Conservation (phyloP, 2,113 vertebrate species). For the Irena cyanogastra region DNA sequence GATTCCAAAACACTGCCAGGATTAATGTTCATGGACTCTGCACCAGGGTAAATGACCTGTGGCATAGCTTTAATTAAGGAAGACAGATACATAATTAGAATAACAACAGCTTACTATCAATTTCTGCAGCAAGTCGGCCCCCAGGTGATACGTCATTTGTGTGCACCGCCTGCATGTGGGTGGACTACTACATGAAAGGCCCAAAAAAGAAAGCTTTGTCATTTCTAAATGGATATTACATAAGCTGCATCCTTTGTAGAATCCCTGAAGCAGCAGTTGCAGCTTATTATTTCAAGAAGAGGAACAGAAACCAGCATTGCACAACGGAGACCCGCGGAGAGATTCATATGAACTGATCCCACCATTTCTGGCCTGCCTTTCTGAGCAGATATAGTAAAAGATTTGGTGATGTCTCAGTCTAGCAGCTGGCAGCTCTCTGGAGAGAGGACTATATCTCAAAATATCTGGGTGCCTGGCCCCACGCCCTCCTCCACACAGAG, state of each 20-base stretch:
- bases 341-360: background rate
- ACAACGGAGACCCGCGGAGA: background rate
- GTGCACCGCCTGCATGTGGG: constrained; percentile 41
- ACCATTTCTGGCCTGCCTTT: background rate
- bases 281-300: constrained; percentile 5
- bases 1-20: constrained; percentile 37
- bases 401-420: background rate
- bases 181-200: constrained; percentile 60
- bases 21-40: constrained; percentile 34
- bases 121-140: constrained; percentile 41
- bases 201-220: constrained; percentile 54
- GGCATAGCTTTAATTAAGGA: constrained; percentile 59
- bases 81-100: constrained; percentile 50
- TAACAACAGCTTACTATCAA: constrained; percentile 44
- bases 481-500: background rate
- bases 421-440: background rate
- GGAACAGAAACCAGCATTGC: constrained; percentile 46
- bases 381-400: background rate
- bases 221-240: constrained; percentile 55
- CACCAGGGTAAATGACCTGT: constrained; percentile 52
- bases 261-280: constrained; percentile 54
- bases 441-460: background rate
- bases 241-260: constrained; percentile 38
- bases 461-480: background rate
- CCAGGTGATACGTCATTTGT: constrained; percentile 22